Percentiles rank a stretch among this genome's conserved stretches.
phyloP scores from a whole-genome alignment of 2,797 vertebrate genomes.

The Manis javanica region DNA sequence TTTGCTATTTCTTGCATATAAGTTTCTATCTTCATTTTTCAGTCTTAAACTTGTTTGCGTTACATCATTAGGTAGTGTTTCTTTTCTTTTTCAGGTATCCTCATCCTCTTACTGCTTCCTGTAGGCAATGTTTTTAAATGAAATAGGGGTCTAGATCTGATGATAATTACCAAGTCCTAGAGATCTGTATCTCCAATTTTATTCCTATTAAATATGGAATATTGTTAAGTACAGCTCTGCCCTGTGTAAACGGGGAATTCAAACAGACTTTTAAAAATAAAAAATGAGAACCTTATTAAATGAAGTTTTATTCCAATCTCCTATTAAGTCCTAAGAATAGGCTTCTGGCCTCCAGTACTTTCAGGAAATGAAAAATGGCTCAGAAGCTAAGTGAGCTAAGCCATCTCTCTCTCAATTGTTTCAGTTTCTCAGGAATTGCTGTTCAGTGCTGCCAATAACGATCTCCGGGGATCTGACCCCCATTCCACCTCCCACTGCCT shows the following conservation, averaged over 20 bases:
- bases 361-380: conserved; percentile 79
- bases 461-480: conserved; percentile 78
- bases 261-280: conserved; percentile 58
- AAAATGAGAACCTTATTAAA: conserved; percentile 56
- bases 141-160: conserved; percentile 20
- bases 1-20: background rate
- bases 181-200: conserved; percentile 55
- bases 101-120: conserved; percentile 51
- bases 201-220: conserved; percentile 58
- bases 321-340: conserved; percentile 66
- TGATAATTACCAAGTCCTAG: background rate
- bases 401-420: conserved; percentile 81
- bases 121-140: conserved; percentile 31
- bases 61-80: conserved; percentile 38
- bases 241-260: conserved; percentile 50
- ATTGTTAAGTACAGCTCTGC: conserved; percentile 57
- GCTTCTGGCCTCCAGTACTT: conserved; percentile 74
- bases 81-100: conserved; percentile 8
- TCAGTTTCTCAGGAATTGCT: conserved; percentile 80
- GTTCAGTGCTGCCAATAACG: conserved; percentile 76
- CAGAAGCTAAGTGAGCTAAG: conserved; percentile 78
- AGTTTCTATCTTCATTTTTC: conserved; percentile 35
- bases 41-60: conserved; percentile 53
- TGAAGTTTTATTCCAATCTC: conserved; percentile 48
- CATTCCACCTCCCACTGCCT: conserved; percentile 78